These are phyloP conservation scores for Piaya cayana DNA, from an alignment of 2,113 vertebrate genomes.

Conservation along the genomic window DNA sequence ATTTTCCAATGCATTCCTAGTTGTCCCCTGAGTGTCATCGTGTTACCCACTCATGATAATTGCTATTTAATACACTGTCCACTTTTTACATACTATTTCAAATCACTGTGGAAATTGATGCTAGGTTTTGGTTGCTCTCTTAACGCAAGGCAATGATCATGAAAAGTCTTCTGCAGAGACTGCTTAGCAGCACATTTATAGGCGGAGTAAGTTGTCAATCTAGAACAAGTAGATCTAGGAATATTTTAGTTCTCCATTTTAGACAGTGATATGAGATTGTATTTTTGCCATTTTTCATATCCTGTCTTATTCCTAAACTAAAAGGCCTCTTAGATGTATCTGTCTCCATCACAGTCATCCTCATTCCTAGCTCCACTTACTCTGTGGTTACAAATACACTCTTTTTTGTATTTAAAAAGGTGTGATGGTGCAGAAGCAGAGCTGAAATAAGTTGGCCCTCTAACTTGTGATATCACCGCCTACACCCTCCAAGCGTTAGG, in stretches of 20 bases:
- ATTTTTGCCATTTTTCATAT: neutral
- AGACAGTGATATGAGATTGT: neutral
- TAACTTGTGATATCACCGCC: neutral
- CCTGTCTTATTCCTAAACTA: neutral
- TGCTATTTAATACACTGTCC: neutral
- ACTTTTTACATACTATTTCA: slow-evolving; percentile 23
- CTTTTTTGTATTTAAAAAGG: neutral
- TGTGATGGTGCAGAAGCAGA: neutral
- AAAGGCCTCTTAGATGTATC: neutral
- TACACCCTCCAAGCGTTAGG: neutral
- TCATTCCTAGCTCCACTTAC: neutral
- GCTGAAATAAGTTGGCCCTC: neutral
- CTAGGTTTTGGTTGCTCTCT: neutral
- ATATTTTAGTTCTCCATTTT: neutral
- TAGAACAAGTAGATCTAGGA: neutral
- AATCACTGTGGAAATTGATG: neutral
- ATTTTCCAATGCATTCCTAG: slow-evolving; percentile 1
- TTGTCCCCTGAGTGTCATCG: neutral
- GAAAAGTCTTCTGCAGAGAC: neutral
- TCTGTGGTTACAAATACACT: neutral
- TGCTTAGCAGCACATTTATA: neutral
- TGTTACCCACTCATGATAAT: neutral
- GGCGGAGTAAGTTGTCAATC: neutral
- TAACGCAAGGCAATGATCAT: neutral
- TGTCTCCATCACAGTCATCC: neutral